These are phyloP conservation scores for Baccha elongata DNA, from an alignment of 2,888 invertebrate species.

Conservation along the genomic window DNA sequence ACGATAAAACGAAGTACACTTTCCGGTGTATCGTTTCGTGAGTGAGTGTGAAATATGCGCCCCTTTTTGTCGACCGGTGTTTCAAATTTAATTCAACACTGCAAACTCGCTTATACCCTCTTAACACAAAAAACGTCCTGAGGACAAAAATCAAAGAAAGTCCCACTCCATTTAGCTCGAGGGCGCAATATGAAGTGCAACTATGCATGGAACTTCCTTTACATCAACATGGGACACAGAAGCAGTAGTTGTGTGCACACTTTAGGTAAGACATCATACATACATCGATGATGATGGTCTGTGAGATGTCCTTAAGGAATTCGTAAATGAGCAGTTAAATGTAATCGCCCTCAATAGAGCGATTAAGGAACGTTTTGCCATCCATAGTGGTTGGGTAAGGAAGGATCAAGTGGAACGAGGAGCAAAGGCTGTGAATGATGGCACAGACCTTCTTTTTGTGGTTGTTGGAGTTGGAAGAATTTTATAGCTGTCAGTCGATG, in stretches of 20 bases:
- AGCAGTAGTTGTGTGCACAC: slow-evolving; percentile 14
- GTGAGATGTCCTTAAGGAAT: slow-evolving; percentile 72
- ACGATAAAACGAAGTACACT: slow-evolving; percentile 32
- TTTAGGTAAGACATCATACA: slow-evolving; percentile 68
- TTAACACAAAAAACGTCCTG: slow-evolving; percentile 37
- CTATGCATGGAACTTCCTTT: slow-evolving; percentile 50
- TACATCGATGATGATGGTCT: slow-evolving; percentile 71
- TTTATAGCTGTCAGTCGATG: slow-evolving; percentile 20
- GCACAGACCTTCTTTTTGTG: slow-evolving; percentile 10
- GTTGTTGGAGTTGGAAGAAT: slow-evolving; percentile 12
- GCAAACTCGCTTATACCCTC: slow-evolving; percentile 7
- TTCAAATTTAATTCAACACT: slow-evolving; percentile 61
- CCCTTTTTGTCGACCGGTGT: slow-evolving; percentile 27
- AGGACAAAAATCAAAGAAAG: slow-evolving; percentile 52
- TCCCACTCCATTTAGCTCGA: slow-evolving; percentile 52
- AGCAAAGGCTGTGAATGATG: slow-evolving; percentile 29
- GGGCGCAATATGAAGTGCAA: slow-evolving; percentile 62
- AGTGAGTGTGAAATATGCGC: slow-evolving; percentile 39
- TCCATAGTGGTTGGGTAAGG: slow-evolving; percentile 31
- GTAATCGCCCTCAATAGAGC: slow-evolving; percentile 73
- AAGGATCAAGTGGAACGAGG: slow-evolving; percentile 31
- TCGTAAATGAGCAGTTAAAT: slow-evolving; percentile 73
- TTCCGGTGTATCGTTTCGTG: slow-evolving; percentile 32
- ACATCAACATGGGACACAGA: slow-evolving; percentile 1
- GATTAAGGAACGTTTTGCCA: slow-evolving; percentile 59